A percentile compares a stretch with the other conserved stretches of the same genome.
Evolutionary conservation across 2,113 vertebrate genomes (phyloP).

Genomic region (Mastomys coucha): DNA sequence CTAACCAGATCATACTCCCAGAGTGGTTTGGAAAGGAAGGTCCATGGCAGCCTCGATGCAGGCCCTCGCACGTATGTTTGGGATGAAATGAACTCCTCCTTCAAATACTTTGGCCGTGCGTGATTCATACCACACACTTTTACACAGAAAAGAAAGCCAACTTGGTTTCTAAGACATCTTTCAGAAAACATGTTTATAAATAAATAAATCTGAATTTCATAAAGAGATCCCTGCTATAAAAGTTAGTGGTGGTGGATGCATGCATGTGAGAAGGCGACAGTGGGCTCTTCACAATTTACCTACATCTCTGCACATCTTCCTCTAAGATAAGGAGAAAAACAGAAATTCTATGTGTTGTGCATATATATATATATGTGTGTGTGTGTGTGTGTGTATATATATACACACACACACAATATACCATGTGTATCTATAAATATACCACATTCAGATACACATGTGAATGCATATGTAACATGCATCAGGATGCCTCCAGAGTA

Average conservation of each 20-base stretch:
- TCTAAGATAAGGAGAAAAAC: conserved; percentile 62
- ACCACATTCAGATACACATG: conserved; percentile 30
- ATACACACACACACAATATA: not conserved
- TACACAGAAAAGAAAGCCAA: conserved; percentile 33
- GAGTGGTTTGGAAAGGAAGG: conserved; percentile 71
- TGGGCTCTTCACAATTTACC: conserved; percentile 26
- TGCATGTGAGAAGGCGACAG: not conserved
- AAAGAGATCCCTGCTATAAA: conserved; percentile 39
- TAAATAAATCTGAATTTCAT: conserved; percentile 61
- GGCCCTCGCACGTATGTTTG: not conserved
- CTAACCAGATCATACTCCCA: conserved; percentile 34
- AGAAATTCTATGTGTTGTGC: not conserved
- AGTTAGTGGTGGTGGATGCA: not conserved
- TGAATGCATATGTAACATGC: conserved; percentile 54
- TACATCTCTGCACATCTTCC: conserved; percentile 42
- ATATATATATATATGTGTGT: not conserved
- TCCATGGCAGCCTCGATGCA: not conserved
- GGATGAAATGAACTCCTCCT: not conserved
- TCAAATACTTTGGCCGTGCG: not conserved
- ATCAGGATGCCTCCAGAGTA: conserved; percentile 77
- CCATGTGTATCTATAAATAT: conserved; percentile 37
- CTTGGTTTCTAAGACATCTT: conserved; percentile 56
- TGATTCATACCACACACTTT: conserved; percentile 52
- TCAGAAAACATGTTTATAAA: conserved; percentile 61
- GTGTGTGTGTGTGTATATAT: too few species aligned